Base-by-base conservation (phyloP, 2,797 vertebrate species). In the Myripristis jacobus region DNA sequence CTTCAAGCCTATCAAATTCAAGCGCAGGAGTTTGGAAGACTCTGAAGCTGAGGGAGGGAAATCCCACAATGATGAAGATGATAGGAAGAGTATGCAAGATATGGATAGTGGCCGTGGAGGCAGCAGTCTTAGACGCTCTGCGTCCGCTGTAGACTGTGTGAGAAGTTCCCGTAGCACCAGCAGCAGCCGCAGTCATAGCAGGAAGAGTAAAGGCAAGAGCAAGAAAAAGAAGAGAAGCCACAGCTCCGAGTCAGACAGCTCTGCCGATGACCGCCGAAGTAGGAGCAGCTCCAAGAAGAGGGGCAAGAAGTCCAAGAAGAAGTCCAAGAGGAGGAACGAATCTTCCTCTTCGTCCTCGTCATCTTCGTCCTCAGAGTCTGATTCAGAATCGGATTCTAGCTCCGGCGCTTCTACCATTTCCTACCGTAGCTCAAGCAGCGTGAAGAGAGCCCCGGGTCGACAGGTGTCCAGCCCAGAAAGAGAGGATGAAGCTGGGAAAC, bases 401-500 rank as follows among this genome's bases (percentile, higher is more conserved):
- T 97, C 97, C 0, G 92, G 94, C 1, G 92, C 94, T 22, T 99
- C 97, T 13, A 96, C 96, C 0, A 90, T 96, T 73, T 98, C 97
- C 0, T 96, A 94, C 85, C 92, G 94, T 43, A 99, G 98, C 88
- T 91, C 94, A 60, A 96, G 89, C 69, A 98, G 97, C 1, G 85
- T 99, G 65, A 98, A 98, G 87, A 96, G 87, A 77, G 96, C 95
- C 48, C 96, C 95, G 0, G 60, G 69, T 75, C 90, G 74, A 29
- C 90, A 67, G 13, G 56, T 46, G 4, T 81, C 85, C 0, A 83
- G 85, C 19, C 84, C 87, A 0, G 93, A 93, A 18, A 91, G 6
- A 0, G 93, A 88, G 0, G 74, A 21, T 0, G 91, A 91, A 31
- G 71, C 79, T 0, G 78, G 55, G 0, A 76, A 31, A 0, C 66